Percentiles rank a stretch among this genome's conserved stretches.
phyloP scores from a whole-genome alignment of 2,113 vertebrate genomes.

The Pheucticus melanocephalus region DNA sequence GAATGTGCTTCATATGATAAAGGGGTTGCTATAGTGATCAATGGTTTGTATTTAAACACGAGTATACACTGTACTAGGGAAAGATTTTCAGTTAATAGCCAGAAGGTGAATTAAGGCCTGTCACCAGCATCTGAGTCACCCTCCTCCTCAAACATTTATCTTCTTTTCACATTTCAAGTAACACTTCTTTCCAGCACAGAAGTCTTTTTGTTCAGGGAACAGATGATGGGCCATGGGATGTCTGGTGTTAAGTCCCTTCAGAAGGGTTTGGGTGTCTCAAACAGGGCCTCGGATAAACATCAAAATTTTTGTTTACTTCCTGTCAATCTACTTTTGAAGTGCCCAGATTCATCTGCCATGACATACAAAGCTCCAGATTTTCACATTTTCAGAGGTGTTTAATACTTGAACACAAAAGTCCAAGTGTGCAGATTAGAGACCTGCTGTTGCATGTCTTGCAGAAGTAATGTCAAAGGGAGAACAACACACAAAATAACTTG shows the following conservation, averaged over 20 bases:
- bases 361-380: background rate
- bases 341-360: background rate
- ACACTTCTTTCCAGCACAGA: background rate
- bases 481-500: background rate
- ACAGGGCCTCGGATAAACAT: background rate
- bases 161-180: slow-evolving; percentile 38
- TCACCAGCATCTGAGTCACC: slow-evolving; percentile 68
- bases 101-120: slow-evolving; percentile 68
- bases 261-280: background rate
- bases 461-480: background rate
- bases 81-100: slow-evolving; percentile 68
- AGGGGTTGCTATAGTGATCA: slow-evolving; percentile 77
- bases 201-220: background rate
- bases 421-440: background rate
- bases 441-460: background rate
- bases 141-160: slow-evolving; percentile 62
- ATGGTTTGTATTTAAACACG: slow-evolving; percentile 77
- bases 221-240: background rate
- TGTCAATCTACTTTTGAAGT: background rate
- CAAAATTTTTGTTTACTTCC: background rate
- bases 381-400: background rate
- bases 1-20: slow-evolving; percentile 67
- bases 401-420: background rate
- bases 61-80: slow-evolving; percentile 72
- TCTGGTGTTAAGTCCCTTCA: background rate